Evolutionary conservation across 2,888 invertebrate genomes (phyloP), one percentile per base, ranked within the genome.

Genomic region (Portevinia maculata): DNA sequence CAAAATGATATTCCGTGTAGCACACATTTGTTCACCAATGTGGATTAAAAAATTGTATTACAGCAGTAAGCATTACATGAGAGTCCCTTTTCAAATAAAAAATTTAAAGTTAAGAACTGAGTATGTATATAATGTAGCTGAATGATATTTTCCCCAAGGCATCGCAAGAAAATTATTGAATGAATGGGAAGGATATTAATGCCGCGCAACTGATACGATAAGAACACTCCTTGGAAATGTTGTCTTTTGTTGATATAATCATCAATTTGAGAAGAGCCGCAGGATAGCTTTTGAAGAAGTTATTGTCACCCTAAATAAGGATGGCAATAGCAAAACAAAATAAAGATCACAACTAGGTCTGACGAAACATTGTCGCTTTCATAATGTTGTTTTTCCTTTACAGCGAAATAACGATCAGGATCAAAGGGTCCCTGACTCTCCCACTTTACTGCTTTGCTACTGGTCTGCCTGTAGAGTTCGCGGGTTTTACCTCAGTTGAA

Each of bases 141-240:
- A 30, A 50, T 50, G 37, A 52, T 24, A 28, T 52, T 50, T 30
- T 13, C 28, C 64, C 37, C 64, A 7, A 52, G 65, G 52, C 30
- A 65, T 52, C n/a, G 19, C 52, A 52, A 34, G 17, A 28, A 52
- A 52, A 52, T 64, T 52, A 52, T 39, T 30, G 28, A 52, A n/a
- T n/a, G 39, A 37, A 24, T 9, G 34, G 11, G 17, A 3, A 8
- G n/a, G 9, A 11, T 17, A 15, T 17, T 28, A 7, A 19, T 17
- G 59, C 30, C 44, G 44, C 13, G 32, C n/a, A 44, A n/a, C n/a
- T n/a, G n/a, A 41, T 59, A 15, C 32, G 21, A 13, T 7, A 64
- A 37, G 8, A 37, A 11, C 15, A 17, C 62, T 62, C 62, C 15
- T 48, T 15, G 21, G 62, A 9, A 6, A 5, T 34, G 46, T 24